These are phyloP conservation scores for Mystacides longicornis DNA, from an alignment of 2,888 invertebrate species.

Conservation along the genomic window DNA sequence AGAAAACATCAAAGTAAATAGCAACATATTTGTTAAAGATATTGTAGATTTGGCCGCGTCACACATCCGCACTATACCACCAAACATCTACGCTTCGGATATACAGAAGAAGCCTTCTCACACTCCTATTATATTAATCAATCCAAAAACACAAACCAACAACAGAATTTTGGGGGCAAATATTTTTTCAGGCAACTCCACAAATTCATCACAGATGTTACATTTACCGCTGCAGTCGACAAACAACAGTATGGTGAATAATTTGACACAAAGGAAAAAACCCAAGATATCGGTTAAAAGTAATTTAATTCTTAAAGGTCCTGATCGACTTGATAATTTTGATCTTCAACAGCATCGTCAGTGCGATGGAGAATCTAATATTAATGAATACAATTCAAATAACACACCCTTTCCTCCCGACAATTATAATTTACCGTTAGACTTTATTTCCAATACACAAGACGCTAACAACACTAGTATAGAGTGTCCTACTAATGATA, in stretches of 20 bases:
- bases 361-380: neutral
- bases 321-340: conserved; percentile 46
- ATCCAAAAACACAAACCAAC: conserved; percentile 14
- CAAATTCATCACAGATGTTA: conserved; percentile 6
- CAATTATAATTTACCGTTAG: conserved; percentile 3
- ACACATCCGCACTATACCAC: neutral
- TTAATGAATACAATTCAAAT: neutral
- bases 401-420: conserved; percentile 1
- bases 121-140: conserved; percentile 14
- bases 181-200: neutral
- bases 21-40: conserved; percentile 16
- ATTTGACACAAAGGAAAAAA: conserved; percentile 38
- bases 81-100: neutral
- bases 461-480: neutral
- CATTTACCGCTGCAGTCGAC: conserved; percentile 7
- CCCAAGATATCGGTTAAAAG: conserved; percentile 49
- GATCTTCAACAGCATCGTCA: conserved; percentile 28
- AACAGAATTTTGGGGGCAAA: neutral
- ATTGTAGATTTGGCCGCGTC: conserved; percentile 14
- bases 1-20: neutral
- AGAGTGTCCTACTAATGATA: conserved; percentile 5
- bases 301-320: conserved; percentile 45
- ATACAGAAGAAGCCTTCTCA: conserved; percentile 5
- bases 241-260: neutral
- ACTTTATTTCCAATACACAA: conserved; percentile 5